Base-by-base conservation (phyloP, 2,888 invertebrate species). In the Drosophila kokeensis region DNA sequence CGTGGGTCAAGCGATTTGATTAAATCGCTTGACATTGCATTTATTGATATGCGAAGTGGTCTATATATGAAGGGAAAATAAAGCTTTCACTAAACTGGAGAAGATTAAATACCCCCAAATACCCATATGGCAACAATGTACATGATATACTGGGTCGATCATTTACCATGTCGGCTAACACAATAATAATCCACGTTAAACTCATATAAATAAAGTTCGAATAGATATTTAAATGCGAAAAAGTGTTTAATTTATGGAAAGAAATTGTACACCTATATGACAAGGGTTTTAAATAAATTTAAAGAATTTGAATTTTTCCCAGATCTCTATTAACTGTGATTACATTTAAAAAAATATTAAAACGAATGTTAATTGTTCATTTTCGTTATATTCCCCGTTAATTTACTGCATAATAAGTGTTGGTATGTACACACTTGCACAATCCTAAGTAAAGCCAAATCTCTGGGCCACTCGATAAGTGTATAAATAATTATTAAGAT, bases 151-250 rank as follows among this genome's bases (percentile, higher is more conserved):
- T 53, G 58, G 58, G 8, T 13, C 40, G 59, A 62, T 58, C 61
- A 63, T 64, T 21, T 58, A 36, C 42, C n/a, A 52, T 59, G 27
- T 54, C 50, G 55, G 48, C 57, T 52, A 64, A 62, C 24, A 65
- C 59, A 57, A 66, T 62, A 72, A 61, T 65, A 52, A 62, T 52
- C 61, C 59, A 69, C 49, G 63, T 78, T 75, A 58, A 75, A 67
- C 11, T 40, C 49, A 45, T 54, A 61, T 78, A 59, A 71, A 78
- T 70, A 70, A 78, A 69, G 79, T 78, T 78, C 59, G 34, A 59
- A 69, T 67, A 76, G 68, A 76, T 67, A 27, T 72, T 73, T 50
- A 59, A 53, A 54, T 59, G 11, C 15, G 48, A 42, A 4, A 8
- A n/a, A 18, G 18, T n/a, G 0, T 10, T 11, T 27, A 27, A 38